Evolutionary conservation across 2,888 invertebrate genomes (phyloP), one percentile per base, ranked within the genome.

Genomic region (Gymnosoma rotundatum): DNA sequence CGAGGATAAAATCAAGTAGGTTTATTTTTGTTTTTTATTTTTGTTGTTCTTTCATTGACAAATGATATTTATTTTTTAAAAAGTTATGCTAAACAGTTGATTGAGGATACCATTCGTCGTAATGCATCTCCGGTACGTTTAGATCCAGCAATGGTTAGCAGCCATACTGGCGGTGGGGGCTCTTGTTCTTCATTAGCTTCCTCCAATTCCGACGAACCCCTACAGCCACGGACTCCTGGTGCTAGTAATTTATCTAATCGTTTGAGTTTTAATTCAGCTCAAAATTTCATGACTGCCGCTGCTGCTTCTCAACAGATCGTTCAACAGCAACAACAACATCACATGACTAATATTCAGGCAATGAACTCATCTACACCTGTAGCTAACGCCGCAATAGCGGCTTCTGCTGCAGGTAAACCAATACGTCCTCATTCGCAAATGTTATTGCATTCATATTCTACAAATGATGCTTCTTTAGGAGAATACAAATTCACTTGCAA

Each of bases 41-140:
- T 20, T 78, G 16, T 16, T 78, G 12, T 9, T 1, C n/a, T 56
- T 25, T 42, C 6, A 2, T 7, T 5, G 6, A 32, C 1, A 50
- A 54, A 18, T 66, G 1, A 20, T 18, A 48, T 50, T 52, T 9
- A 54, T 32, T 54, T 80, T 16, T 69, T 76, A 58, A 25, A n/a
- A 89, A 97, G 97, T 90, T 96, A 97, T 92, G 98, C 98, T 56
- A 98, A 98, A 92, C 96, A 97, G 92, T 93, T 98, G 91, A 98
- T 98, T 91, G 98, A 98, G 91, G 98, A 98, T 91, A 98, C 98
- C 86, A 98, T 98, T 90, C 95, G 97, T 87, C 95, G 98, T 90
- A 98, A 98, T 93, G 97, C 98, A 88, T 98, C 98, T 69, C 98
- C 98, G 72, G 96, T 97, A 88, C 94, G 97, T 88, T 93, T 94